Evolutionary conservation across 2,888 invertebrate genomes (phyloP).

Genomic region (Erebia ligea): DNA sequence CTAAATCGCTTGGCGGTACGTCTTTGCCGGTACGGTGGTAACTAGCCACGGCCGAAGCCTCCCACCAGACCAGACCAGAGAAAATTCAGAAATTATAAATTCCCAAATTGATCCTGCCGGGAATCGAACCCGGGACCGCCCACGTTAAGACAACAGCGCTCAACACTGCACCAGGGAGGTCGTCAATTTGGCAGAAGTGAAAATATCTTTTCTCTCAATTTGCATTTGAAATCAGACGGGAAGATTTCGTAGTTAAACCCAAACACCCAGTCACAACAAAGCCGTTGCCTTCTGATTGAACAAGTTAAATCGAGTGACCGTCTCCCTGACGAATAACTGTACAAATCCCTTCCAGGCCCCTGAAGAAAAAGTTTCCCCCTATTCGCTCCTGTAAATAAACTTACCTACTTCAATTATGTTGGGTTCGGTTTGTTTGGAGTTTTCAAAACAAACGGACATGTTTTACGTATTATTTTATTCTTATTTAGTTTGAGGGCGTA

Average conservation of each 20-base stretch:
- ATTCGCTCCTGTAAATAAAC: constrained; percentile 15
- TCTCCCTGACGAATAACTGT: constrained; percentile 25
- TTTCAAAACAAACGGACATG: constrained; percentile 9
- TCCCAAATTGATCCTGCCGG: too few species aligned
- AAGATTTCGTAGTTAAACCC: neutral
- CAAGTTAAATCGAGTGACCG: constrained; percentile 35
- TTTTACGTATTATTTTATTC: neutral
- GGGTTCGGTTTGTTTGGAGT: constrained; percentile 16
- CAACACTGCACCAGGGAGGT: too few species aligned
- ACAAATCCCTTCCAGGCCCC: constrained; percentile 23
- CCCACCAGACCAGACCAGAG: too few species aligned
- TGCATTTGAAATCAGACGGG: neutral
- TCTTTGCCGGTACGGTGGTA: too few species aligned
- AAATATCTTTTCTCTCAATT: neutral
- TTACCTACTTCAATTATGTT: constrained; percentile 15
- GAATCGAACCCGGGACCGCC: too few species aligned
- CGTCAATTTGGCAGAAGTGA: neutral
- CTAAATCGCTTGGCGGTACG: too few species aligned
- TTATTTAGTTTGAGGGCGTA: neutral
- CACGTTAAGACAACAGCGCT: too few species aligned
- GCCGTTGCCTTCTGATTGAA: constrained; percentile 25
- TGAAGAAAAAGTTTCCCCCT: constrained; percentile 21
- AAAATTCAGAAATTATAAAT: too few species aligned
- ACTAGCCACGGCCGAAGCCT: too few species aligned
- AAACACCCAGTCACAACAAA: constrained; percentile 1